phyloP scores from a whole-genome alignment of 2,888 invertebrate genomes.

The Brachylomia viminalis region DNA sequence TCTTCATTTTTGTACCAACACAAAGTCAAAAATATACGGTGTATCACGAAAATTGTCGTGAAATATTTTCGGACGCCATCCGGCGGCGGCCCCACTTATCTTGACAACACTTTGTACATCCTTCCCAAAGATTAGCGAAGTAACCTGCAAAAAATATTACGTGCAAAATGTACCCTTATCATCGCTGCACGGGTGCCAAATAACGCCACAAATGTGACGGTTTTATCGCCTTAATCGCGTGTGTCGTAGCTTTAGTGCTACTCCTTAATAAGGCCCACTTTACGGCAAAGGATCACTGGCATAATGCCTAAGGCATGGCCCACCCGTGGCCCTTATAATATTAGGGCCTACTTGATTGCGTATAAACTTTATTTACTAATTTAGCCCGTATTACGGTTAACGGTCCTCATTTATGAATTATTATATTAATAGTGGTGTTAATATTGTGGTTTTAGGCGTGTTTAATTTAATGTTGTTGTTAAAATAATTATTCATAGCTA shows the following conservation, averaged over 20 bases:
- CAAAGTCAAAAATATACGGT: not conserved
- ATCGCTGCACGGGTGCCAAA: conserved; percentile 54
- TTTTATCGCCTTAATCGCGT: conserved; percentile 54
- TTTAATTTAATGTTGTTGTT: conserved; percentile 40
- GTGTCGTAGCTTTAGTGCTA: conserved; percentile 50
- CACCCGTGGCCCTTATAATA: conserved; percentile 69
- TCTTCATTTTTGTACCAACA: not conserved
- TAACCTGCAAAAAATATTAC: conserved; percentile 49
- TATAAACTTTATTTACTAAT: conserved; percentile 75
- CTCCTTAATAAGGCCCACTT: conserved; percentile 68
- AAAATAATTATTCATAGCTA: conserved; percentile 41
- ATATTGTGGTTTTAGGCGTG: conserved; percentile 27
- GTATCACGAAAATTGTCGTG: not conserved
- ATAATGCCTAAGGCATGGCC: conserved; percentile 65
- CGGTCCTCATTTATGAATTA: conserved; percentile 69
- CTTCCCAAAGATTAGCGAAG: conserved; percentile 38
- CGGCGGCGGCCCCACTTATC: conserved; percentile 33
- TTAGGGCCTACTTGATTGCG: conserved; percentile 72
- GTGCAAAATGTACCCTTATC: conserved; percentile 55
- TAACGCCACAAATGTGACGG: conserved; percentile 48
- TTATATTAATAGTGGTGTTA: conserved; percentile 58
- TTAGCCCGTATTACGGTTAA: conserved; percentile 73
- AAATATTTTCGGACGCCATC: conserved; percentile 1
- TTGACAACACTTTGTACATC: conserved; percentile 21
- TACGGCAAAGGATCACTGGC: conserved; percentile 68